These are phyloP conservation scores for Murina feae DNA, from an alignment of 2,113 vertebrate genomes.

Conservation along the genomic window DNA sequence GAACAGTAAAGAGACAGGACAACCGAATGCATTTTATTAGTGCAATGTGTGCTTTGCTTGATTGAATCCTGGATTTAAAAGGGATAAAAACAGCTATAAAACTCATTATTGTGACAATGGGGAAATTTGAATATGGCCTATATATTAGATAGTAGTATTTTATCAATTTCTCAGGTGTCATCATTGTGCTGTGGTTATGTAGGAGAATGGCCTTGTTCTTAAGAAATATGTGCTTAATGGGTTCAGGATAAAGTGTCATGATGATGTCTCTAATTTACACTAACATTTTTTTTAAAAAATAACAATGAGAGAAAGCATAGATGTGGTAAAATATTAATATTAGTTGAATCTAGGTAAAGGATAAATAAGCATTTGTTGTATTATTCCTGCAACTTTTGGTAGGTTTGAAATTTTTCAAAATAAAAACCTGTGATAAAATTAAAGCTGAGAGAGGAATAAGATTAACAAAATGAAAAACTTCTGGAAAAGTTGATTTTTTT, in stretches of 20 bases:
- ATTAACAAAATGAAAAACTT: background rate
- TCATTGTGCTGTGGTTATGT: background rate
- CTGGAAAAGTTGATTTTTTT: background rate
- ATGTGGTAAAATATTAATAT: background rate
- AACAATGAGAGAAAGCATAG: background rate
- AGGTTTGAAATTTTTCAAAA: background rate
- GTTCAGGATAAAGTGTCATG: background rate
- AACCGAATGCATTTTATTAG: background rate
- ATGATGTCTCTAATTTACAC: background rate
- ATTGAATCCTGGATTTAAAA: background rate
- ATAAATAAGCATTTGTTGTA: background rate
- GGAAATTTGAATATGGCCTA: background rate
- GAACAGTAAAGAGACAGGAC: background rate
- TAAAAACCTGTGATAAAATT: background rate
- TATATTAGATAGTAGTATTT: background rate
- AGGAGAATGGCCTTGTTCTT: background rate
- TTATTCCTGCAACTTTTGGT: background rate
- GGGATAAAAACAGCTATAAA: background rate
- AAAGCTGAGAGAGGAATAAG: background rate
- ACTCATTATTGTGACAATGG: background rate
- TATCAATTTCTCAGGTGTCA: background rate
- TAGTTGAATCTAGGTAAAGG: background rate
- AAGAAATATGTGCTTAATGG: background rate
- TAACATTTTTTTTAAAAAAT: background rate
- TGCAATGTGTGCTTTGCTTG: background rate